Evolutionary conservation across 2,797 vertebrate genomes (phyloP), one percentile per base, ranked within the genome.

Genomic region (Bovichtus diacanthus): DNA sequence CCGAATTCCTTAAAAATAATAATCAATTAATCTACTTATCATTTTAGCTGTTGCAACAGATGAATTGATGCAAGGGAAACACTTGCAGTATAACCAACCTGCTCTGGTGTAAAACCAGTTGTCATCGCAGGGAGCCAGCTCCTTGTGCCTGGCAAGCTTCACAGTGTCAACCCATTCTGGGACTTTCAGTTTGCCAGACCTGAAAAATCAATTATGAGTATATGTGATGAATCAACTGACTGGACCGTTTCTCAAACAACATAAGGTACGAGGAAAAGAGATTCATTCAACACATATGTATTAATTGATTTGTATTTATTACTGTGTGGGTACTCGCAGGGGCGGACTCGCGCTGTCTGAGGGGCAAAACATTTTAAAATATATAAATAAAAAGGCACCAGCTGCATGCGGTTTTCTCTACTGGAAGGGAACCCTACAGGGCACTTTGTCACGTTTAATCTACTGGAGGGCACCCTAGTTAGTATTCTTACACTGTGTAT

Each of bases 121-220:
- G 70, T 96, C 95, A 29, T 97, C 95, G 4, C 95, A 96, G 7
- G 96, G 96, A 49, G 96, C 95, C 70, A 96, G 82, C 85, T 93
- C 90, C 63, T 96, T 97, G 89, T 96, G 96, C 54, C 96, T 96
- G 78, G 96, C 96, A 46, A 96, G 84, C 86, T 97, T 96, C 81
- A 97, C 96, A 0, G 95, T 96, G 91, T 96, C 96, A n/a, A 96
- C 96, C 96, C 96, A 96, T 54, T 97, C 96, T 15, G 96, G 96
- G 21, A 96, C 96, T 78, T 96, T 96, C 58, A 96, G 93, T 87
- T 96, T 96, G 23, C 96, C 96, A 82, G 96, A 96, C 92, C 96
- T 96, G 81, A 71, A 79, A 86, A 81, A 79, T 67, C 27, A 65
- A 76, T 76, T 55, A 77, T 46, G 39, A 65, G 62, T 50, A 19